Base-by-base conservation (phyloP, 2,797 vertebrate species). In the Hylomyscus alleni region DNA sequence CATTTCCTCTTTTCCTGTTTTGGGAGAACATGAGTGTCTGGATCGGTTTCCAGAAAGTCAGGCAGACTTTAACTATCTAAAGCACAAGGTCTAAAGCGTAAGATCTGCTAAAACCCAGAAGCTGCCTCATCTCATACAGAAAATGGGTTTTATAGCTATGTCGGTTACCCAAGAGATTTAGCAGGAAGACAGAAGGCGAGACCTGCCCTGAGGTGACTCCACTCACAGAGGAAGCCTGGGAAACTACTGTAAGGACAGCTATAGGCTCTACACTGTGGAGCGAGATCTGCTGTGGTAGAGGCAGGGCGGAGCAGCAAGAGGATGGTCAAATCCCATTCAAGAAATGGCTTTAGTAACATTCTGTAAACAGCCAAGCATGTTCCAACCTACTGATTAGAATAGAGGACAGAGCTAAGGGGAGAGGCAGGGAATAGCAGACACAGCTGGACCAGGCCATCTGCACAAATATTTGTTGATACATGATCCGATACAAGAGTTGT, bases 1-100 rank as follows among this genome's bases (percentile, higher is more conserved):
- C 2, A 52, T 77, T 88, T 40, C 56, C 87, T 89, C 6, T 76
- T 95, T 94, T 60, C 29, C 67, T 95, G 60, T 52, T 83, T 95
- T 93, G 20, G 22, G 29, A 47, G 31, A 65, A 29, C 2, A 81
- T 47, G 15, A 13, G 50, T 24, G 8, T 29, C 12, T n/a, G 26
- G 10, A 85, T 0, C 76, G 81, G 69, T 52, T 58, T 84, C 82
- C 40, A 75, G 37, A 95, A 24, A 22, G 54, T 44, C 26, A 83
- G 62, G 31, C 24, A 73, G 34, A 80, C 15, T 73, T 54, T 88
- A 67, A 50, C 58, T 50, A 73, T 60, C 15, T 83, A 80, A 85
- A 80, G 69, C 12, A 80, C 31, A 91, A 26, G 62, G 65, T 65
- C 19, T 85, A 82, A 84, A 73, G 67, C 11, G 75, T 26, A 94